phyloP scores from a whole-genome alignment of 2,113 vertebrate species.

The Pelusios castaneus region DNA sequence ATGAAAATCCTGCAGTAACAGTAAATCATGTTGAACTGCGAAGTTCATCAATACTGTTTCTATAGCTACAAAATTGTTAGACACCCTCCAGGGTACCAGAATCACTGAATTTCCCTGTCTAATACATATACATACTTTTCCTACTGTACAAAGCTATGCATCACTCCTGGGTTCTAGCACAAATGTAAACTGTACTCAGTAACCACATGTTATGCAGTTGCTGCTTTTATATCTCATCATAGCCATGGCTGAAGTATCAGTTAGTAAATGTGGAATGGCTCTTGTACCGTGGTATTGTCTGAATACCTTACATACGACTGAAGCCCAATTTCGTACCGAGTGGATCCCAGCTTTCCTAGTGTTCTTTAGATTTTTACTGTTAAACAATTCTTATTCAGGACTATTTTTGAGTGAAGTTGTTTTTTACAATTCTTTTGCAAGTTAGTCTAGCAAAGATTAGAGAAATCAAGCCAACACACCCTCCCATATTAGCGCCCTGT shows the following conservation, averaged over 20 bases:
- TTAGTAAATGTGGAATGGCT: not conserved
- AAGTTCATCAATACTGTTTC: not conserved
- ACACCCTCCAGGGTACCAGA: not conserved
- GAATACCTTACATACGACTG: not conserved
- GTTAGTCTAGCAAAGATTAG: not conserved
- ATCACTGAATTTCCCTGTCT: not conserved
- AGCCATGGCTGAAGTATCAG: not conserved
- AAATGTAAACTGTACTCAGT: not conserved
- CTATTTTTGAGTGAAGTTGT: not conserved
- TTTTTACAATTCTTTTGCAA: not conserved
- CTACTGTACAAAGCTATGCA: not conserved
- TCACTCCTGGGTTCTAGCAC: not conserved
- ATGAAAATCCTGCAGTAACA: not conserved
- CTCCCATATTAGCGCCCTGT: not conserved
- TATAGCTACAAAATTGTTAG: not conserved
- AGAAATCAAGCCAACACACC: not conserved
- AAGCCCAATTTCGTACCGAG: not conserved
- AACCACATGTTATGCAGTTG: not conserved
- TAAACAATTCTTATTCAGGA: not conserved
- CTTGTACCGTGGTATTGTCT: not conserved
- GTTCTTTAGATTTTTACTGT: not conserved
- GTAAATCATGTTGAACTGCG: not conserved
- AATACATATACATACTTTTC: not conserved
- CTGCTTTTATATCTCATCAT: not conserved
- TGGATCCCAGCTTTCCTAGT: not conserved